Evolutionary conservation across 2,888 invertebrate species (phyloP).

Genomic region (Dolomedes plantarius): DNA sequence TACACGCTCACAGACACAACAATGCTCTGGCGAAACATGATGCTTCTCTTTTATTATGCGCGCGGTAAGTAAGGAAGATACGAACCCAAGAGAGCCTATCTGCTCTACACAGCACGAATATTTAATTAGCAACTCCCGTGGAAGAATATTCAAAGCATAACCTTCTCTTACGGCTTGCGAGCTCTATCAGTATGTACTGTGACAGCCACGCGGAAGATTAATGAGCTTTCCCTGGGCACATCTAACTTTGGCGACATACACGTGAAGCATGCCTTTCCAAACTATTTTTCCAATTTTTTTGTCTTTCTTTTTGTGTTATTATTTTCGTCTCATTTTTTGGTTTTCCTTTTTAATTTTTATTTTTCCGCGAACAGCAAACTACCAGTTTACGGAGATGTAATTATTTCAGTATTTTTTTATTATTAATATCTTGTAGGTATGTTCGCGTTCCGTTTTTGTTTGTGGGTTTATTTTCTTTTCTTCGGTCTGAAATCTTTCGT

Average conservation of each 20-base stretch:
- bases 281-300: conserved; percentile 50
- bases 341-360: conserved; percentile 19
- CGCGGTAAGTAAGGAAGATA: conserved; percentile 67
- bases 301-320: conserved; percentile 55
- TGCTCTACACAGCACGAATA: conserved; percentile 69
- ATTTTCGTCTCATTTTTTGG: conserved; percentile 37
- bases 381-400: conserved; percentile 67
- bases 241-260: conserved; percentile 64
- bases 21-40: conserved; percentile 46
- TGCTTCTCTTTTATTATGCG: conserved; percentile 63
- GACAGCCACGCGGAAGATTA: conserved; percentile 61
- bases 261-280: conserved; percentile 66
- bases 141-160: conserved; percentile 66
- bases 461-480: conserved; percentile 34
- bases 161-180: conserved; percentile 54
- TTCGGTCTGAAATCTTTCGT: conserved; percentile 52
- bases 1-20: conserved; percentile 61
- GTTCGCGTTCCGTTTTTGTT: conserved; percentile 40
- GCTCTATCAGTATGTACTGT: conserved; percentile 69
- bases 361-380: conserved; percentile 27
- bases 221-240: conserved; percentile 58
- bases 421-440: conserved; percentile 22
- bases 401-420: conserved; percentile 62
- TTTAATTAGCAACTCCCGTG: conserved; percentile 62
- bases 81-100: conserved; percentile 56